These are phyloP conservation scores for Plusia festucae DNA, from an alignment of 2,888 invertebrate genomes.

Conservation along the genomic window DNA sequence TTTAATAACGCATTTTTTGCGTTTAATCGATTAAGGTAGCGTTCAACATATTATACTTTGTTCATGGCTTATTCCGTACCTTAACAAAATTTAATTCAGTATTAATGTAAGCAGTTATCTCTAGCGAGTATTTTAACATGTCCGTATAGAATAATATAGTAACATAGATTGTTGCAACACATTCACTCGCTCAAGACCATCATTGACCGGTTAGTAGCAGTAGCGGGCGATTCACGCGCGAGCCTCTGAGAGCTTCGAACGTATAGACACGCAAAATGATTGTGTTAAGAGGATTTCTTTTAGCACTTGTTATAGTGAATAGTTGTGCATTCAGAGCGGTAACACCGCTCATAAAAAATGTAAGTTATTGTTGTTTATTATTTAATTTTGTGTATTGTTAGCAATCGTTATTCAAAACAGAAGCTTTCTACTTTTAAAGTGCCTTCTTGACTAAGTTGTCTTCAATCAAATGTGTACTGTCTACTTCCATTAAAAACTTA, in stretches of 20 bases:
- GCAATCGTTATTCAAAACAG: neutral
- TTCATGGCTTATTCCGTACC: too few species aligned
- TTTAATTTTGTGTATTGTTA: slow-evolving; percentile 3
- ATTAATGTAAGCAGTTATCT: neutral
- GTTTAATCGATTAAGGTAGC: too few species aligned
- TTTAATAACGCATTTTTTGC: too few species aligned
- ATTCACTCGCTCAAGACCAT: slow-evolving; percentile 52
- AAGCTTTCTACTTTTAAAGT: neutral
- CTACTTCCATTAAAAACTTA: too few species aligned
- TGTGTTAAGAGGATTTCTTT: slow-evolving; percentile 25
- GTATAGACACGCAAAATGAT: slow-evolving; percentile 33
- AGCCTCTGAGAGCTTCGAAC: slow-evolving; percentile 29
- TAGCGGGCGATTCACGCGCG: slow-evolving; percentile 13
- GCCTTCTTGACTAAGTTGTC: too few species aligned
- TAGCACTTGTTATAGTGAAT: slow-evolving; percentile 48
- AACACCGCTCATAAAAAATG: slow-evolving; percentile 80
- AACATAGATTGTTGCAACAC: slow-evolving; percentile 12
- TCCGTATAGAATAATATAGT: slow-evolving; percentile 11
- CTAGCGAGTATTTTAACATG: neutral
- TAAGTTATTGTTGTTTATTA: slow-evolving; percentile 64
- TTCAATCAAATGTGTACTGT: too few species aligned
- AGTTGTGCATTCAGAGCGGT: slow-evolving; percentile 64
- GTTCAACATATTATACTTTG: too few species aligned
- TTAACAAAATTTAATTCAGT: neutral
- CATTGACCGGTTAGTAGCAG: slow-evolving; percentile 43